Base-by-base conservation (phyloP, 2,888 invertebrate species). In the Caenorhabditis angaria region DNA sequence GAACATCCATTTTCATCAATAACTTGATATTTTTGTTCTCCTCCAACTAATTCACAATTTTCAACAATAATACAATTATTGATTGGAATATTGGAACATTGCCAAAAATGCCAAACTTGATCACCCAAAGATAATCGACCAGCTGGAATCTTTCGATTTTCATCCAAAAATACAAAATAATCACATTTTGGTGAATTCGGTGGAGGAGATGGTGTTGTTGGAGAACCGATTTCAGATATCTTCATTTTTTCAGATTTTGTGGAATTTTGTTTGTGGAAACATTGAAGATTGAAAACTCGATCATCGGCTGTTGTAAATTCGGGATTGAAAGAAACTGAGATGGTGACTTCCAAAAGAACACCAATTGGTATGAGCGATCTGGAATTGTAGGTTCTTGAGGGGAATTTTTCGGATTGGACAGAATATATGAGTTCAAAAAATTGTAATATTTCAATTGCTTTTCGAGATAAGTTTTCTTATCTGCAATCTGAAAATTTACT, bases 301-400 rank as follows among this genome's bases (percentile, higher is more conserved):
- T 84, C 84, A 57, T 77, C 78, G n/a, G 61, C 64, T 2, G 83
- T 84, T 14, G 83, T 79, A 66, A 83, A 84, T 47, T 84, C 78
- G 2, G 77, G 81, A 65, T 84, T 83, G 59, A 84, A 84, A 2
- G 83, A 81, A 12, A 84, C 77, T 1, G 83, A 70, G 20, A 84
- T 65, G 8, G 75, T 72, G 1, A 80, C 73, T 65, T 82, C 82
- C 5, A 84, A 56, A 4, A 82, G 60, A 4, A 84, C 55, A 35
- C 84, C 84, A 8, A 67, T 68, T 27, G 84, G 84, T 35, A 76
- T 65, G 2, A 80, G 61, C 25, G 71, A 61, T 58, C 83, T 82
- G 64, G 57, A 79, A 70, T 18, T 14, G 27, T 28, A 24, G n/a
- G 27, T 14, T 29, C 35, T 18, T 35, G 12, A 25, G 10, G 25